Percentiles rank a stretch among this genome's conserved stretches.
These are phyloP conservation scores for Nasonovia ribisnigri DNA, from an alignment of 2,888 invertebrate species.

Conservation along the genomic window DNA sequence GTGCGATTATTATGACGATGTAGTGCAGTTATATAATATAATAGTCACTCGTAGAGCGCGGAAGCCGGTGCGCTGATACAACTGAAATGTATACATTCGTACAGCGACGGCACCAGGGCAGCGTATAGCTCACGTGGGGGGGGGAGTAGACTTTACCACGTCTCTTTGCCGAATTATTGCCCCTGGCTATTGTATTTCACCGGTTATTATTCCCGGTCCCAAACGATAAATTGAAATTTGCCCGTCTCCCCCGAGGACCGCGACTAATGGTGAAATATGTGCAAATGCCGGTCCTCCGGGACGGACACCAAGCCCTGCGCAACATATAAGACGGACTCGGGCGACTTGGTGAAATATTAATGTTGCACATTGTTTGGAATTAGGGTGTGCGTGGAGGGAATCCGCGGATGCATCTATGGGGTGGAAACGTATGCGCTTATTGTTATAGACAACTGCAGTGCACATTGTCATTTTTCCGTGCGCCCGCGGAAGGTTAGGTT, in stretches of 20 bases:
- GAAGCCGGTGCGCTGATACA: neutral
- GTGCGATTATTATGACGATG: neutral
- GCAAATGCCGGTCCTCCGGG: slow-evolving; percentile 55
- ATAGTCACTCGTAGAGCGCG: neutral
- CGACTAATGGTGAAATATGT: slow-evolving; percentile 64
- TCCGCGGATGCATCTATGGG: slow-evolving; percentile 18
- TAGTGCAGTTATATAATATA: neutral
- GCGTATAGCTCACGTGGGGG: neutral
- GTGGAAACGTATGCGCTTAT: neutral
- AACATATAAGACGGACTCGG: slow-evolving; percentile 45
- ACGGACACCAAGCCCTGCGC: slow-evolving; percentile 27
- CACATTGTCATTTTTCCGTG: neutral
- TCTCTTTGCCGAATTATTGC: slow-evolving; percentile 40
- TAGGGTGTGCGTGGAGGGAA: neutral
- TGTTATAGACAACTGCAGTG: neutral
- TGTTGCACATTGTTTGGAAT: slow-evolving; percentile 32
- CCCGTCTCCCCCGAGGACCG: slow-evolving; percentile 19
- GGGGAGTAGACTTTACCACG: neutral
- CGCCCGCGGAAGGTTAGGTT: too few species aligned
- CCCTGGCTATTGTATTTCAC: slow-evolving; percentile 56
- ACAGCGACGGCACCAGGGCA: neutral
- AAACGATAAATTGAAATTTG: slow-evolving; percentile 63
- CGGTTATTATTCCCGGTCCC: slow-evolving; percentile 58
- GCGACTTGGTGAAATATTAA: slow-evolving; percentile 63
- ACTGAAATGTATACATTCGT: neutral